Evolutionary conservation across 2,888 invertebrate species (phyloP), one percentile per base, ranked within the genome.

Genomic region (Ferdinandea cuprea): DNA sequence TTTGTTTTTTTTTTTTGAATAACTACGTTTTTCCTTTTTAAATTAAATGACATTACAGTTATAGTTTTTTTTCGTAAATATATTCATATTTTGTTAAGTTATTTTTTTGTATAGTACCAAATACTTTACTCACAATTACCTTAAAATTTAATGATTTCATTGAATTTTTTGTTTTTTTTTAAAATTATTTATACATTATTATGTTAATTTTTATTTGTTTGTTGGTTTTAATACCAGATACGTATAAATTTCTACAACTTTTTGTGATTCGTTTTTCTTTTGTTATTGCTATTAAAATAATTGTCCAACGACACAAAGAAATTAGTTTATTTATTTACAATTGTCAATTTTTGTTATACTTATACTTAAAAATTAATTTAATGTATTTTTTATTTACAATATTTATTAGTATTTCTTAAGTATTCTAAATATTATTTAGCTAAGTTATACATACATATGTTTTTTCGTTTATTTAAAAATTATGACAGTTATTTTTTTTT

Each of bases 221-320:
- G 66, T 68, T 68, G 66, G 71, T 48, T 72, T 78, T 13, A 63
- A 58, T 52, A 78, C 83, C 83, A 78, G 83, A 83, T 83, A 83
- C 83, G 78, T 73, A 83, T 83, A 66, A 78, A 72, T 77, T 83
- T 72, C 78, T 83, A 78, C 78, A 78, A 83, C 72, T 25, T 65
- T 77, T 66, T 42, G 56, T 72, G 65, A 72, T n/a, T n/a, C n/a
- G n/a, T n/a, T n/a, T 44, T 76, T 66, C 32, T 9, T 56, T 76
- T 40, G 8, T 77, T 72, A 78, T 78, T 83, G 66, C 72, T 68
- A 78, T 52, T 32, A 50, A 21, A 63, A 63, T 21, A 68, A 58
- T 32, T 76, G 37, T 46, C 44, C 56, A 30, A 69, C 37, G 69
- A 76, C 44, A 11, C 15, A 50, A 65, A 46, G 46, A n/a, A 69